Evolutionary conservation across 2,888 invertebrate genomes (phyloP).

Genomic region (Nomada fabriciana): DNA sequence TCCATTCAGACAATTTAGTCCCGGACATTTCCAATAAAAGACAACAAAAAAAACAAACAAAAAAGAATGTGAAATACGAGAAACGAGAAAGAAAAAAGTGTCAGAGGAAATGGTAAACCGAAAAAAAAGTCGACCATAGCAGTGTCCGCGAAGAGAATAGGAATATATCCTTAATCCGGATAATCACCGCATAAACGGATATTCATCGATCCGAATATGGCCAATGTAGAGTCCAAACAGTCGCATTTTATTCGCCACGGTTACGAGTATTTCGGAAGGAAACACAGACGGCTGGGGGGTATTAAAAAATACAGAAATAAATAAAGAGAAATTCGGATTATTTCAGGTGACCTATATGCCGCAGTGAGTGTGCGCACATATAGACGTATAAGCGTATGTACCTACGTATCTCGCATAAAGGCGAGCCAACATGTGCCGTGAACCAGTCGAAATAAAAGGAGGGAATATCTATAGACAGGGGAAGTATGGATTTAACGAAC

Average conservation of each 20-base stretch:
- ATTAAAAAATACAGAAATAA: conserved; percentile 37
- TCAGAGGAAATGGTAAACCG: not conserved
- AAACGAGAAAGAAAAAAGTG: not conserved
- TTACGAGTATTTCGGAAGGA: conserved; percentile 31
- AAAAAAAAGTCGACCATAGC: not conserved
- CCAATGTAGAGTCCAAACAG: conserved; percentile 37
- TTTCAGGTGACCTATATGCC: conserved; percentile 51
- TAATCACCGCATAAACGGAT: conserved; percentile 49
- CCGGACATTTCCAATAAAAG: not conserved
- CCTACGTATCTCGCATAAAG: conserved; percentile 37
- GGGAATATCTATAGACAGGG: conserved; percentile 23
- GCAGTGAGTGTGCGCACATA: not conserved
- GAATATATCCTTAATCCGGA: conserved; percentile 25
- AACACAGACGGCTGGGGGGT: not conserved
- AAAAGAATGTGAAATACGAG: not conserved
- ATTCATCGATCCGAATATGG: conserved; percentile 45
- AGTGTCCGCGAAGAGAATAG: not conserved
- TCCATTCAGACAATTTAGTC: not conserved
- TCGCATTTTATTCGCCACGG: conserved; percentile 36
- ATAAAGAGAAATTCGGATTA: conserved; percentile 54
- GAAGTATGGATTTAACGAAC: conserved; percentile 30
- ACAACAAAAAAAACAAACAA: not conserved
- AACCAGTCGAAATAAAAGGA: conserved; percentile 35
- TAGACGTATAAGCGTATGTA: not conserved
- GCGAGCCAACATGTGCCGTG: conserved; percentile 29